Percentiles rank a stretch among this genome's conserved stretches.
Conservation (phyloP, 1,140 invertebrate species). For the Anthonomus grandis region DNA sequence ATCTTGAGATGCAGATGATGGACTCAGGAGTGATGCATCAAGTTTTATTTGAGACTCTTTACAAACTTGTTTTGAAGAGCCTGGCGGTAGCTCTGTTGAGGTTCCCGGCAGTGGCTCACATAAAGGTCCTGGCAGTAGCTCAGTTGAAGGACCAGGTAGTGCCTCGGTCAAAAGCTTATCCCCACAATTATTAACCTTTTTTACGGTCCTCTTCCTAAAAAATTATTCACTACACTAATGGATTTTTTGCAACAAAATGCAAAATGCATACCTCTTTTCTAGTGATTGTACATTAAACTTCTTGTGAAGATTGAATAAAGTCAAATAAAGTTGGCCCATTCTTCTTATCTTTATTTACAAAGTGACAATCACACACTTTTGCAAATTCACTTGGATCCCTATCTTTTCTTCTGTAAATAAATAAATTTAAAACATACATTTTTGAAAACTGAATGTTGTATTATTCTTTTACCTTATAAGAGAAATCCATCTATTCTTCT, state of each 20-base stretch:
- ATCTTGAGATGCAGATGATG: slow-evolving; percentile 16
- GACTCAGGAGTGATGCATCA: too few species aligned
- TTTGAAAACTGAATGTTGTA: background rate
- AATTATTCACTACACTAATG: background rate
- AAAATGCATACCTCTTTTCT: slow-evolving; percentile 16
- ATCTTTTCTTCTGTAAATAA: slow-evolving; percentile 15
- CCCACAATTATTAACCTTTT: background rate
- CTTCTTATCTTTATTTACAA: slow-evolving; percentile 5
- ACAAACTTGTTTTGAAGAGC: too few species aligned
- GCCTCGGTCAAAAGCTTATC: background rate
- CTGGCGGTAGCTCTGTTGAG: too few species aligned
- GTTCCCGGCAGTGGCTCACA: background rate
- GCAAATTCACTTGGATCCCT: background rate
- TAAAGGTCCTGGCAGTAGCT: background rate
- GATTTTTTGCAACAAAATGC: background rate
- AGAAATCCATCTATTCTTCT: slow-evolving; percentile 3
- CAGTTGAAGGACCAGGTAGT: background rate
- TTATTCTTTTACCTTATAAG: slow-evolving; percentile 2
- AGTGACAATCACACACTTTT: slow-evolving; percentile 14
- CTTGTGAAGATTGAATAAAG: slow-evolving; percentile 10
- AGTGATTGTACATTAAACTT: slow-evolving; percentile 6
- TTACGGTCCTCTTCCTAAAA: background rate
- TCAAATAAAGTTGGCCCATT: slow-evolving; percentile 19
- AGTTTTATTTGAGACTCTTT: too few species aligned
- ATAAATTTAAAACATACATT: slow-evolving; percentile 3